phyloP scores from a whole-genome alignment of 2,113 vertebrate genomes.

The Hippocampus comes region DNA sequence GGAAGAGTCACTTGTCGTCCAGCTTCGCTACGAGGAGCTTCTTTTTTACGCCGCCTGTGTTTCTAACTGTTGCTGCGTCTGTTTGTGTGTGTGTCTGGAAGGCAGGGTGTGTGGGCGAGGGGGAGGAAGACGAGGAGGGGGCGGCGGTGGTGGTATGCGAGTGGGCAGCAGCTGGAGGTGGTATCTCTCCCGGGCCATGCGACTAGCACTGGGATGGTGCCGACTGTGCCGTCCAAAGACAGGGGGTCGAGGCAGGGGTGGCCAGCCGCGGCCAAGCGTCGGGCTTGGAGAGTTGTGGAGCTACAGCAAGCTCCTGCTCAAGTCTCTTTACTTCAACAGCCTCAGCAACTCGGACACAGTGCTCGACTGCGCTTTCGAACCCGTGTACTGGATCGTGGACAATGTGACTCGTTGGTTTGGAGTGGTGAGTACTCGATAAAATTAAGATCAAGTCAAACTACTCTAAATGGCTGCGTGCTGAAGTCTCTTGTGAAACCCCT shows the following conservation, averaged over 20 bases:
- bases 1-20: slow-evolving; percentile 1
- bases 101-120: slow-evolving; percentile 50
- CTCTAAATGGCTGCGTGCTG: not conserved
- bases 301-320: slow-evolving; percentile 82
- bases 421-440: slow-evolving; percentile 77
- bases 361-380: slow-evolving; percentile 90
- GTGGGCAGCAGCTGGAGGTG: slow-evolving; percentile 75
- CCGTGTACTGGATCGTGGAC: slow-evolving; percentile 95
- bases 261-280: slow-evolving; percentile 41
- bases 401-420: slow-evolving; percentile 94
- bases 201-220: slow-evolving; percentile 81
- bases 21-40: slow-evolving; percentile 43
- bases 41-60: slow-evolving; percentile 51
- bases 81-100: slow-evolving; percentile 61
- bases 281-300: slow-evolving; percentile 74
- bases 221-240: slow-evolving; percentile 73
- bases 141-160: slow-evolving; percentile 67
- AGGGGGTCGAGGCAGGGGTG: slow-evolving; percentile 48
- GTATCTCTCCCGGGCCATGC: slow-evolving; percentile 79
- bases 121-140: slow-evolving; percentile 15
- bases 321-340: slow-evolving; percentile 85
- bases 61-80: slow-evolving; percentile 58
- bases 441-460: not conserved
- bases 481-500: not conserved
- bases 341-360: slow-evolving; percentile 83